phyloP scores from a whole-genome alignment of 2,888 invertebrate genomes.

The Diabrotica balteata region DNA sequence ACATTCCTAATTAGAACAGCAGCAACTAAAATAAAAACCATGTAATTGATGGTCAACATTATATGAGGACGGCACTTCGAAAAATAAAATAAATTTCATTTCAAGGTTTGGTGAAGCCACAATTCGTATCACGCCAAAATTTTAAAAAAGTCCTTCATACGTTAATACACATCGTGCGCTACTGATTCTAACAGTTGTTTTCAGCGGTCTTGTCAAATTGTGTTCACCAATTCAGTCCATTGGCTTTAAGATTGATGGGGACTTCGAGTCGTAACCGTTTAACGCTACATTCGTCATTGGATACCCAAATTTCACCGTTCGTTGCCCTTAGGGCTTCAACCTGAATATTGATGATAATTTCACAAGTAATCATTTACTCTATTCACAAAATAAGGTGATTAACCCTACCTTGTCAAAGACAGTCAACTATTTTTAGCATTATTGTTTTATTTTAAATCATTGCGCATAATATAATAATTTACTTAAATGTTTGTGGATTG shows the following conservation, averaged over 20 bases:
- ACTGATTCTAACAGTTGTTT: slow-evolving; percentile 17
- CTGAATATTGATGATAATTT: slow-evolving; percentile 7
- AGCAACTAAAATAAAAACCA: too few species aligned
- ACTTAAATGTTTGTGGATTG: too few species aligned
- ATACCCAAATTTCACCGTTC: slow-evolving; percentile 19
- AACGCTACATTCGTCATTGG: slow-evolving; percentile 31
- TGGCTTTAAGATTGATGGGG: slow-evolving; percentile 25
- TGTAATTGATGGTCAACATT: too few species aligned
- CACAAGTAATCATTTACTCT: slow-evolving; percentile 2
- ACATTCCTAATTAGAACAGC: too few species aligned
- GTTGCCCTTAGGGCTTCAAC: slow-evolving; percentile 1
- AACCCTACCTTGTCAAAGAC: too few species aligned
- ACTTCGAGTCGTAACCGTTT: slow-evolving; percentile 23
- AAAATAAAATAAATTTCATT: background rate
- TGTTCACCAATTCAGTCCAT: slow-evolving; percentile 26
- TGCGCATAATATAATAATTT: too few species aligned
- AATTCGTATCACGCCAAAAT: background rate
- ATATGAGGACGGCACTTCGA: too few species aligned
- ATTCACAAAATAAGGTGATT: too few species aligned
- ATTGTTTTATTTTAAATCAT: too few species aligned
- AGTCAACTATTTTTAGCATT: too few species aligned
- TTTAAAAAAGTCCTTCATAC: background rate
- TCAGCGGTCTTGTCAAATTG: slow-evolving; percentile 16
- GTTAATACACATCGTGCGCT: background rate
- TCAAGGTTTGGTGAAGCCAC: background rate